phyloP scores from a whole-genome alignment of 1,140 invertebrate species.

The Drosophila varians region DNA sequence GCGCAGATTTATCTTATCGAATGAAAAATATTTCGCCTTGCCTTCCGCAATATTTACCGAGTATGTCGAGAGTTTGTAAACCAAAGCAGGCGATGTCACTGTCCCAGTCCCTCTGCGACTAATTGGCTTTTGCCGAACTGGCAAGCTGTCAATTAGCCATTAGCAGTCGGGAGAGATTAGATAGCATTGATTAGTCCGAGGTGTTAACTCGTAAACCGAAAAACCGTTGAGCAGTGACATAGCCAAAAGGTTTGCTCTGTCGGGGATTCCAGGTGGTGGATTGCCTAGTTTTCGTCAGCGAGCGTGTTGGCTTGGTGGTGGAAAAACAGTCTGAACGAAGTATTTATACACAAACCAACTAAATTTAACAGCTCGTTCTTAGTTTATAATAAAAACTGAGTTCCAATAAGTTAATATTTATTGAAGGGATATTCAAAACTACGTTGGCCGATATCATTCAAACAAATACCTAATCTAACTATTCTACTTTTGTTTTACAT shows the following conservation, averaged over 20 bases:
- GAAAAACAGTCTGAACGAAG: neutral
- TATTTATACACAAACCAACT: neutral
- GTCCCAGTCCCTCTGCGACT: neutral
- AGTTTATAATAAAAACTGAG: no score
- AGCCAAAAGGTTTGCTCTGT: neutral
- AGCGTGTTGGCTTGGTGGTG: neutral
- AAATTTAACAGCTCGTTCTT: no score
- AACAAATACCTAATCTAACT: no score
- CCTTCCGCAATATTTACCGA: constrained; percentile 33
- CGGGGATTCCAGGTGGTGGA: neutral
- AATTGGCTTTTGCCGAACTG: constrained; percentile 31
- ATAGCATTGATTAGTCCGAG: constrained; percentile 23
- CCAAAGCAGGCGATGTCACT: neutral
- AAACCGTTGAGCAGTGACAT: neutral
- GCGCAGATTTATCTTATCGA: constrained; percentile 51
- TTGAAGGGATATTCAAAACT: no score
- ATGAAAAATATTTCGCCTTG: constrained; percentile 32
- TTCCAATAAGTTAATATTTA: no score
- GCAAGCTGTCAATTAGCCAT: constrained; percentile 36
- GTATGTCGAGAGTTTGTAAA: constrained; percentile 6
- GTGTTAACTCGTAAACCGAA: neutral
- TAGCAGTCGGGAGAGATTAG: constrained; percentile 29
- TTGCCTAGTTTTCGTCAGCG: neutral
- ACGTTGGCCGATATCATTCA: no score
- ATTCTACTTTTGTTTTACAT: no score